Conservation (phyloP, 2,113 vertebrate genomes). For the Lepisosteus oculatus region DNA sequence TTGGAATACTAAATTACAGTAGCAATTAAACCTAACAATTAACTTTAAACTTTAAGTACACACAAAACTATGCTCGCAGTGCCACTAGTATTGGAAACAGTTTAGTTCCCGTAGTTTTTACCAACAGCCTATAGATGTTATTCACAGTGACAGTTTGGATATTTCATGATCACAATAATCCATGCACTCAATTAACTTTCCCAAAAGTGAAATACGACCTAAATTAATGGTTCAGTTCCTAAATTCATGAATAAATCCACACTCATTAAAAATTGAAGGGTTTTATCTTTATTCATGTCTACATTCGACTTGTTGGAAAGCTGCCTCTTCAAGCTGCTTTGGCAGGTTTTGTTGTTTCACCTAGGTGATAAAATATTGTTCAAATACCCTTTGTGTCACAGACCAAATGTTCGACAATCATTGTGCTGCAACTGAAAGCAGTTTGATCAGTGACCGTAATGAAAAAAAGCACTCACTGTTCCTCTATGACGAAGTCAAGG, state of each 20-base stretch:
- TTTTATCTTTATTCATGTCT: constrained; percentile 15
- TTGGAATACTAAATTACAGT: too few species aligned
- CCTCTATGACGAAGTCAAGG: constrained; percentile 87
- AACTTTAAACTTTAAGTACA: too few species aligned
- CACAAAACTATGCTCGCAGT: too few species aligned
- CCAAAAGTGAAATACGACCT: neutral
- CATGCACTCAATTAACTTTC: too few species aligned
- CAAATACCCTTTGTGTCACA: constrained; percentile 2
- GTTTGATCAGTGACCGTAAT: neutral
- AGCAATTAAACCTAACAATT: too few species aligned
- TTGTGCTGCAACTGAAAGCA: neutral
- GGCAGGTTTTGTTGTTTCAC: too few species aligned
- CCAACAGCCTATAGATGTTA: too few species aligned
- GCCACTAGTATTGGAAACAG: too few species aligned
- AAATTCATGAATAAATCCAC: constrained; percentile 29
- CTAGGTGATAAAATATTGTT: too few species aligned
- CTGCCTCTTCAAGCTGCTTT: neutral
- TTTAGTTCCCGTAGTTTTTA: too few species aligned
- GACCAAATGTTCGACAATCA: constrained; percentile 28
- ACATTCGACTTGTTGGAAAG: constrained; percentile 25
- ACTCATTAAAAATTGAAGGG: constrained; percentile 15
- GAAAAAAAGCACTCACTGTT: constrained; percentile 78
- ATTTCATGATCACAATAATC: too few species aligned
- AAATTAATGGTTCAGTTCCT: constrained; percentile 16
- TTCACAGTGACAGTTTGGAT: too few species aligned